Evolutionary conservation across 2,113 vertebrate genomes (phyloP), one percentile per base, ranked within the genome.

Genomic region (Phalacrocorax aristotelis): DNA sequence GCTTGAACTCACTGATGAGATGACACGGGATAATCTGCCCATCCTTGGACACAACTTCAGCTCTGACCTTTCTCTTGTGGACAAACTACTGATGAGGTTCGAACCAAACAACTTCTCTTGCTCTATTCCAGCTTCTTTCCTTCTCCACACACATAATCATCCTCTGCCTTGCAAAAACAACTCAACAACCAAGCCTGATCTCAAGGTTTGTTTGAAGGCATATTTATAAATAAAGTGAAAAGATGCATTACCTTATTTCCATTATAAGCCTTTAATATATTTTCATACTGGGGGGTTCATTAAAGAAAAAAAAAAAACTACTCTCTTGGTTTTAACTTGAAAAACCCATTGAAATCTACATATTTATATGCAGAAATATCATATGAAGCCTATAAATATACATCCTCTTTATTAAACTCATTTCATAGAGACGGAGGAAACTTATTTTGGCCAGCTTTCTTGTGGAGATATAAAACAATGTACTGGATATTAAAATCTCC

Each of bases 1-100:
- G 32, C 15, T 68, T 58, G 44, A 87, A 30, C 65, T 82, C 62
- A 48, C 29, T 64, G 25, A 15, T 30, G 2, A 48, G 16, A 14
- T 22, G 13, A 6, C 1, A 11, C 1, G 8, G 42, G 34, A 62
- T 15, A 27, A 61, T 1, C 13, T 64, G 3, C 15, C 46, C 36
- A 29, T 30, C 34, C 32, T 55, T 13, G 38, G 32, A 71, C 32
- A 74, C 7, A 36, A 48, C 32, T 57, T 49, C 60, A 55, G 14
- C 11, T 17, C 4, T 55, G 55, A 71, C 10, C 23, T 44, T 83
- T 27, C 42, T 26, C 29, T 60, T n/a, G 48, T 70, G 38, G 42
- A n/a, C 15, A 87, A 82, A 60, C 21, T 54, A 15, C 16, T 36
- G 21, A 7, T 8, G 13, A 58, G 25, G 10, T 32, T 62, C 12